These are phyloP conservation scores for Ciconia nigra DNA, from an alignment of 2,797 vertebrate species.

Conservation along the genomic window DNA sequence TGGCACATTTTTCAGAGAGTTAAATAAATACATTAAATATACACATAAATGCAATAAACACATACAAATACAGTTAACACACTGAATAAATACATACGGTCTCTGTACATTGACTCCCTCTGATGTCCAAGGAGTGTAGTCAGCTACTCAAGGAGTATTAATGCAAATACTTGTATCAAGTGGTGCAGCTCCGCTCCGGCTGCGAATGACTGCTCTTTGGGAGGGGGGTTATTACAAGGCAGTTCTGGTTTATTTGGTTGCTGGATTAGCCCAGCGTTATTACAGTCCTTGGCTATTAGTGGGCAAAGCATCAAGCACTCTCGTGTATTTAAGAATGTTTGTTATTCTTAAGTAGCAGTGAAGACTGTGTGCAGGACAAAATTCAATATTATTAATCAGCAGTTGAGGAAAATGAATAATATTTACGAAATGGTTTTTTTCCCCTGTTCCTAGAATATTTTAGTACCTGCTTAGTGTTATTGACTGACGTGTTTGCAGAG, in stretches of 20 bases:
- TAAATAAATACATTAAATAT: background rate
- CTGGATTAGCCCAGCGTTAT: background rate
- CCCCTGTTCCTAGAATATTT: background rate
- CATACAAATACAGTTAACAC: background rate
- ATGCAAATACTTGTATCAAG: too few species aligned
- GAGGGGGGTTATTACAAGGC: too few species aligned
- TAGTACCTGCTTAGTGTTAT: background rate
- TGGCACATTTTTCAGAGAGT: background rate
- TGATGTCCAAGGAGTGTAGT: background rate
- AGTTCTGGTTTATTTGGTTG: background rate
- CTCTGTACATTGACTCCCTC: background rate
- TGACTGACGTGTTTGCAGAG: background rate
- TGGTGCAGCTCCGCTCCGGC: background rate
- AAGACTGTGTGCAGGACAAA: background rate
- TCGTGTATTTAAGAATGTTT: fast-evolving
- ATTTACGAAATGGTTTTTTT: fast-evolving
- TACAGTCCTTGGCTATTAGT: background rate
- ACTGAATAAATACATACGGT: background rate
- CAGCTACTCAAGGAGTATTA: background rate
- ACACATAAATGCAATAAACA: background rate
- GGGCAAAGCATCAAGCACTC: background rate
- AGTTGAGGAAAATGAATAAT: background rate
- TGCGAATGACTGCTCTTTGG: background rate
- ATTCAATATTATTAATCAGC: background rate
- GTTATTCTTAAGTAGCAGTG: background rate